Evolutionary conservation across 1,140 invertebrate genomes (phyloP).

Genomic region (Temnothorax nylanderi): DNA sequence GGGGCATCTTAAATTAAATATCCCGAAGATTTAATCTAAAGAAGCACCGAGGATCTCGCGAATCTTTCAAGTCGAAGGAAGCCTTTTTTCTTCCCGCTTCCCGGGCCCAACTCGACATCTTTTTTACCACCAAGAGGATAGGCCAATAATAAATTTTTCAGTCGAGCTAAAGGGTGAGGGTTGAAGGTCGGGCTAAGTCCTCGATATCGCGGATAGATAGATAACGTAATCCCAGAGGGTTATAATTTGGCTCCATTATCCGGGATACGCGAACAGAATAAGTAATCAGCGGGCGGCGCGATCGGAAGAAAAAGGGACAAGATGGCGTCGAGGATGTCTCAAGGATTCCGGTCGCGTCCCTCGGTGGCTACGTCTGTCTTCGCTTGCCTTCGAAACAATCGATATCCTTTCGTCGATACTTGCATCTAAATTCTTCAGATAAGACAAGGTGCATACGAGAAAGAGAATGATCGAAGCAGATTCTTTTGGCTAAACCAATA

Average conservation of each 20-base stretch:
- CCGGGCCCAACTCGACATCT: not conserved
- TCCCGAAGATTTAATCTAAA: conserved; percentile 36
- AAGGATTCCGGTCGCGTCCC: conserved; percentile 9
- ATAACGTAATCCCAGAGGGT: conserved; percentile 68
- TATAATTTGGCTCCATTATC: conserved; percentile 72
- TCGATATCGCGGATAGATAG: conserved; percentile 67
- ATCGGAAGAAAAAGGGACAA: conserved; percentile 26
- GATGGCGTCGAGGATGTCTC: conserved; percentile 24
- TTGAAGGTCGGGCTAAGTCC: conserved; percentile 28
- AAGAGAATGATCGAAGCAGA: not conserved
- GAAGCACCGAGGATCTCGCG: not conserved
- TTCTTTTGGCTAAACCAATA: not conserved
- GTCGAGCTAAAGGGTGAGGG: conserved; percentile 10
- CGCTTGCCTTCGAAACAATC: conserved; percentile 31
- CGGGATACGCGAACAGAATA: conserved; percentile 62
- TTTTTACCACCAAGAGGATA: not conserved
- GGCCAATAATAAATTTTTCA: conserved; percentile 53
- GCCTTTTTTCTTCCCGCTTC: not conserved
- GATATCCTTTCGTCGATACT: conserved; percentile 38
- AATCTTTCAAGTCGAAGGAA: not conserved
- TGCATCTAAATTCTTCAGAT: conserved; percentile 26
- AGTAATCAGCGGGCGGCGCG: conserved; percentile 45
- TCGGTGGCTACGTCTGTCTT: conserved; percentile 18
- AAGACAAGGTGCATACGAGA: not conserved
- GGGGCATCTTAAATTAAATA: conserved; percentile 29